These are phyloP conservation scores for Nasua narica DNA, from an alignment of 2,797 vertebrate species.

Conservation along the genomic window DNA sequence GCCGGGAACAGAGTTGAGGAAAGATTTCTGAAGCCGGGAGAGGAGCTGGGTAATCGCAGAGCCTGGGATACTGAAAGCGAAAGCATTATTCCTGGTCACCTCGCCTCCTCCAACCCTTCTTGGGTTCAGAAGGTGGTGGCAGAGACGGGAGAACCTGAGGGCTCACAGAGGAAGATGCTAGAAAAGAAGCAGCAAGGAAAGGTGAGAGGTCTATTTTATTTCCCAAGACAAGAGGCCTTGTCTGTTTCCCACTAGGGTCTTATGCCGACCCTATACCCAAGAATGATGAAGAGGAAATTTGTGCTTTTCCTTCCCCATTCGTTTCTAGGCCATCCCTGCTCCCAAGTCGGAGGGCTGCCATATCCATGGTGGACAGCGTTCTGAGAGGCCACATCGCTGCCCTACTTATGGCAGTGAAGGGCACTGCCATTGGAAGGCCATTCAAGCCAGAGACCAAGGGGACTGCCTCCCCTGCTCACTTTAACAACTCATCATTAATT, in stretches of 20 bases:
- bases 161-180: not conserved
- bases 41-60: not conserved
- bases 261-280: not conserved
- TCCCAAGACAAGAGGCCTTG: not conserved
- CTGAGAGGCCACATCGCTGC: not conserved
- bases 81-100: not conserved
- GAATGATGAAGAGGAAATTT: not conserved
- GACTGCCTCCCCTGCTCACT: not conserved
- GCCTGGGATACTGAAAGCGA: not conserved
- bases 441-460: not conserved
- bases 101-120: not conserved
- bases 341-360: not conserved
- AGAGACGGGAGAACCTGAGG: not conserved
- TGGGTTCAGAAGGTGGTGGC: not conserved
- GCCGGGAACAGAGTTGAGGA: not conserved
- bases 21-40: not conserved
- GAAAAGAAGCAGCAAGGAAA: not conserved
- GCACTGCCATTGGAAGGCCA: not conserved
- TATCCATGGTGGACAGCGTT: not conserved
- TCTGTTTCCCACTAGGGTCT: not conserved
- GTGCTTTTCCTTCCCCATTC: not conserved
- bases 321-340: not conserved
- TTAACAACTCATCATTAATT: not conserved
- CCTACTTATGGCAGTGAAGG: not conserved
- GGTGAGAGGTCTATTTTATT: no score